phyloP scores from a whole-genome alignment of 35 echinoderm and acorn worm genomes.

The Apostichopus californicus region DNA sequence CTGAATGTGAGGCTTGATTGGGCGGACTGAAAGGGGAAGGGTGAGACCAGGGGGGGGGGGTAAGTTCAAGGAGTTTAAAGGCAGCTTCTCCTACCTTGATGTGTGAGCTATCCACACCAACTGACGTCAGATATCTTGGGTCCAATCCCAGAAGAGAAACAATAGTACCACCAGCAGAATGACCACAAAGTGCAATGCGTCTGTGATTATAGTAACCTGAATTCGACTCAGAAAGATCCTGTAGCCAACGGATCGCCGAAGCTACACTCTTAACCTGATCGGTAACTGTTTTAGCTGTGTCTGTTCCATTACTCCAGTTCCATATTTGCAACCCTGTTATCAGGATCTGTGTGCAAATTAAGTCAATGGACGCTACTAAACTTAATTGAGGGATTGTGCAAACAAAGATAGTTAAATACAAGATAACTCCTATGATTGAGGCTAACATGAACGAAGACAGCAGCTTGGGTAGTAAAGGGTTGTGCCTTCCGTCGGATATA shows the following conservation, averaged over 20 bases:
- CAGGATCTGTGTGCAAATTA: conserved; percentile 6
- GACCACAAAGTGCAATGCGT: conserved; percentile 15
- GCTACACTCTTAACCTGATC: conserved; percentile 13
- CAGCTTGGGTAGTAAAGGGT: background rate
- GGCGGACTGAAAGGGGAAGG: background rate
- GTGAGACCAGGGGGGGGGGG: background rate
- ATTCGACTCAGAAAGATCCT: background rate
- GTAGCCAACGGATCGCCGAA: conserved; percentile 11
- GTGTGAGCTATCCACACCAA: background rate
- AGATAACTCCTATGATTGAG: background rate
- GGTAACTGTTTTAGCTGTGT: background rate
- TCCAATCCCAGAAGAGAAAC: conserved; percentile 29
- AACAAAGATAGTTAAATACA: background rate
- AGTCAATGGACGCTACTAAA: background rate
- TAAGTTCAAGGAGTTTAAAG: background rate
- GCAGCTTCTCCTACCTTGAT: conserved; percentile 9
- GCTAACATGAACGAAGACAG: background rate
- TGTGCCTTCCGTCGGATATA: background rate
- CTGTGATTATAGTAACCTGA: background rate
- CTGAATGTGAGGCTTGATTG: background rate
- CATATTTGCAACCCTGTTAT: conserved; percentile 13
- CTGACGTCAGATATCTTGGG: background rate
- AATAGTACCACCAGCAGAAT: conserved; percentile 39
- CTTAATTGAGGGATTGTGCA: background rate
- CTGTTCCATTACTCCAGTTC: background rate